phyloP scores from a whole-genome alignment of 1,140 invertebrate genomes.

The Anadara kagoshimensis region DNA sequence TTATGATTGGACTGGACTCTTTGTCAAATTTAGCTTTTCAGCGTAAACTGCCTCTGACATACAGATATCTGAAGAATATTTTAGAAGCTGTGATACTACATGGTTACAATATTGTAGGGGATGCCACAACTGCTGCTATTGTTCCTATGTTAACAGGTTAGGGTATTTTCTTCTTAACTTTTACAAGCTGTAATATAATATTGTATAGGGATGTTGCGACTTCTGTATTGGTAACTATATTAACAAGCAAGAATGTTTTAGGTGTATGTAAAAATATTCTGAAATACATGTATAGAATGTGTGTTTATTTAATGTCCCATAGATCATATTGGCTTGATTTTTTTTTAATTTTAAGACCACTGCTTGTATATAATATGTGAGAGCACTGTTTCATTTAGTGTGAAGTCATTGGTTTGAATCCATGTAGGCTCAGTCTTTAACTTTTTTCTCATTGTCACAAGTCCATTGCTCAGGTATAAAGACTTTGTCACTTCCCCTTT shows the following conservation, averaged over 20 bases:
- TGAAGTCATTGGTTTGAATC: too few relatives aligned
- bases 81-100: slow-evolving; percentile 56
- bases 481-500: too few relatives aligned
- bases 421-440: too few relatives aligned
- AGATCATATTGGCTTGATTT: neutral
- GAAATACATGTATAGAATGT: too few relatives aligned
- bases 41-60: slow-evolving; percentile 62
- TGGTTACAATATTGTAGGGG: slow-evolving; percentile 68
- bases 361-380: too few relatives aligned
- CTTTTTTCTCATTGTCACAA: too few relatives aligned
- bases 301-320: neutral
- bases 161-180: neutral
- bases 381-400: too few relatives aligned
- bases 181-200: slow-evolving; percentile 41
- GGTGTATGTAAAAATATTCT: neutral
- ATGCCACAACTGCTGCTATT: slow-evolving; percentile 63
- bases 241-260: slow-evolving; percentile 66
- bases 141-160: slow-evolving; percentile 67
- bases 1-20: slow-evolving; percentile 66
- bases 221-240: slow-evolving; percentile 61
- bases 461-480: too few relatives aligned
- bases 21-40: slow-evolving; percentile 64
- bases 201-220: slow-evolving; percentile 67
- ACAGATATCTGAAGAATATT: slow-evolving; percentile 52
- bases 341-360: slow-evolving; percentile 1